Evolutionary conservation across 92 coral and sea anemone species (phyloP).

Genomic region (Zoanthus solanderi): DNA sequence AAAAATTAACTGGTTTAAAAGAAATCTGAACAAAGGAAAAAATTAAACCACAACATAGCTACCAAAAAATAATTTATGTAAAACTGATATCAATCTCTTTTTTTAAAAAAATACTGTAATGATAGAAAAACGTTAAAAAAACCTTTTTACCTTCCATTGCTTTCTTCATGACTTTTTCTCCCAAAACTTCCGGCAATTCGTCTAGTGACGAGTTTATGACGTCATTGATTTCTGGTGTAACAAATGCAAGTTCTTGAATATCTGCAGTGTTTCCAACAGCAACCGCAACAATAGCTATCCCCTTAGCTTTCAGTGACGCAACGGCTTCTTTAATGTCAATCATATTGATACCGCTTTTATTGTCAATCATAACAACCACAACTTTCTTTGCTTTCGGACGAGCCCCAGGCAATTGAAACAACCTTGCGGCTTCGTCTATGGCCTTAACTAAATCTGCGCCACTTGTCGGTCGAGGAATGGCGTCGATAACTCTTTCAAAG

Average conservation of each 20-base stretch:
- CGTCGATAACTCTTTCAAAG: conserved; percentile 22
- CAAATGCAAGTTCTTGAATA: conserved; percentile 51
- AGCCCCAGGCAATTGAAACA: conserved; percentile 59
- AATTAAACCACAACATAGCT: no score
- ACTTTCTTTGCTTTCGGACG: conserved; percentile 63
- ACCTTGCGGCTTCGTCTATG: conserved; percentile 46
- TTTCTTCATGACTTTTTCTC: conserved; percentile 31
- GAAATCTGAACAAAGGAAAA: no score
- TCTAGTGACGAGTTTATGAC: conserved; percentile 17
- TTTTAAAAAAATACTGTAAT: no score
- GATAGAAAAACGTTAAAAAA: no score
- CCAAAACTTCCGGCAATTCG: conserved; percentile 8
- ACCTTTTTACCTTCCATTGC: conserved; percentile 7
- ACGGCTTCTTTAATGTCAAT: conserved; percentile 43
- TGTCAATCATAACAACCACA: conserved; percentile 42
- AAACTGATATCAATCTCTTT: no score
- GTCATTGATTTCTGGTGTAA: conserved; percentile 44
- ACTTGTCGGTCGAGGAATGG: conserved; percentile 3
- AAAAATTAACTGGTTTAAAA: no score
- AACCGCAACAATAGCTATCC: conserved; percentile 75
- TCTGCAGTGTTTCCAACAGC: conserved; percentile 72
- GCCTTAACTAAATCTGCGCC: conserved; percentile 43
- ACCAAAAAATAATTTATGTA: no score
- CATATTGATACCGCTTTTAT: not conserved
- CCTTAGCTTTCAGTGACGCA: conserved; percentile 66